Base-by-base conservation (phyloP, 92 coral and sea anemone species). In the Isaurus tuberculatus region DNA sequence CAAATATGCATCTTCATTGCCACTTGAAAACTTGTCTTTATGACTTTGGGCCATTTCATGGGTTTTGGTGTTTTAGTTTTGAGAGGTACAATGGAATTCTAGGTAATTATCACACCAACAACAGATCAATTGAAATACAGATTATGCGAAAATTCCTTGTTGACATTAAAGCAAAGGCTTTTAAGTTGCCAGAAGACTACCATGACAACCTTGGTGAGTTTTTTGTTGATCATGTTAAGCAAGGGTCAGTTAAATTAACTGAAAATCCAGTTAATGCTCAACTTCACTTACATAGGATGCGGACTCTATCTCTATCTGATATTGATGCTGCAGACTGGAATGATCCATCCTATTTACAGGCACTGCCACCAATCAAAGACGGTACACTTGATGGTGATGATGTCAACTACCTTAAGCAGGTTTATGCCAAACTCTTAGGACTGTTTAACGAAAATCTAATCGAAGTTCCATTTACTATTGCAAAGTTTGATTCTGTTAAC, bases 201-300 rank as follows among this genome's bases (percentile, higher is more conserved):
- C 25, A 23, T 30, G 73, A 79, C 43, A 42, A 36, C 26, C 58
- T 79, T 43, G 73, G 29, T 4, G 34, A 60, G 13, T 79, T 29
- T 32, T 79, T 64, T 16, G 22, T 11, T 37, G 31, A 19, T 6
- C 31, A 82, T 2, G 83, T 17, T 25, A 29, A 63, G 0, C 86
- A 73, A 49, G 91, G 89, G 27, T 89, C 92, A 4, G 84, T 89
- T 37, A 85, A 80, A 23, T 40, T 17, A 14, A 89, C 89, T 14
- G 65, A 66, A 28, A 75, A 68, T n/a, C 85, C 89, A 31, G 22
- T 85, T 19, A 27, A 85, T 23, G 66, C 49, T 1, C 69, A 43
- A 27, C 42, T 71, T 16, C 49, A 60, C 10, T 83, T 85, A 25
- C 44, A 75, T 19, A 79, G 85, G 57, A 73, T 66, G 48, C 81